Evolutionary conservation across 2,888 invertebrate species (phyloP).

Genomic region (Thecocarcelia acutangulata): DNA sequence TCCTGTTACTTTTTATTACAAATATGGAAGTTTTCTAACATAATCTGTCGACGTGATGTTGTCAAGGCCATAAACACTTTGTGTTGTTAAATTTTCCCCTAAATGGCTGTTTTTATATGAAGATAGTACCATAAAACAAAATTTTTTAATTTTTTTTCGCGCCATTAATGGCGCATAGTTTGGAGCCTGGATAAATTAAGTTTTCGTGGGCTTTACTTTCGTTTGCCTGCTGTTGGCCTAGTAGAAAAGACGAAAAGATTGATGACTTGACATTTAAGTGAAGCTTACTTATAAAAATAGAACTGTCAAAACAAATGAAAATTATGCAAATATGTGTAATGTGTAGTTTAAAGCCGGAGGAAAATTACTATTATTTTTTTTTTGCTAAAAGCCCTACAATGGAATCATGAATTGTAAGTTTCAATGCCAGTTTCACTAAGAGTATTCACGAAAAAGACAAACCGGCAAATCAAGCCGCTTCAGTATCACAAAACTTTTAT

Average conservation of each 20-base stretch:
- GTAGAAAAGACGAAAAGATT: constrained; percentile 80
- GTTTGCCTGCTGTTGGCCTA: constrained; percentile 77
- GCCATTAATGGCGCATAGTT: constrained; percentile 6
- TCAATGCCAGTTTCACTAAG: too few species aligned
- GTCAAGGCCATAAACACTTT: constrained; percentile 48
- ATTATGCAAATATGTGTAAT: too few species aligned
- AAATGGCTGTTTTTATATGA: not conserved
- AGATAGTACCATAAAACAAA: not conserved
- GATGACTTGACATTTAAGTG: constrained; percentile 82
- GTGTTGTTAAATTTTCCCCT: not conserved
- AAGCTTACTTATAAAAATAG: constrained; percentile 76
- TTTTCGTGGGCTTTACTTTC: constrained; percentile 37
- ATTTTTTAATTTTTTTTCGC: not conserved
- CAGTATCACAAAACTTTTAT: too few species aligned
- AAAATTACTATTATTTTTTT: too few species aligned
- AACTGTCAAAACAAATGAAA: too few species aligned
- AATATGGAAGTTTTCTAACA: constrained; percentile 80
- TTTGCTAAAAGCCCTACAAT: too few species aligned
- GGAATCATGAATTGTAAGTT: too few species aligned
- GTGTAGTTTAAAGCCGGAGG: too few species aligned
- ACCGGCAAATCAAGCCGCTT: too few species aligned
- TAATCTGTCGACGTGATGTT: constrained; percentile 59
- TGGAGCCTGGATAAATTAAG: not conserved
- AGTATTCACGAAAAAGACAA: too few species aligned
- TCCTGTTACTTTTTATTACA: constrained; percentile 72